These are phyloP conservation scores for Condylostylus longicornis DNA, from an alignment of 1,140 invertebrate species.

Conservation along the genomic window DNA sequence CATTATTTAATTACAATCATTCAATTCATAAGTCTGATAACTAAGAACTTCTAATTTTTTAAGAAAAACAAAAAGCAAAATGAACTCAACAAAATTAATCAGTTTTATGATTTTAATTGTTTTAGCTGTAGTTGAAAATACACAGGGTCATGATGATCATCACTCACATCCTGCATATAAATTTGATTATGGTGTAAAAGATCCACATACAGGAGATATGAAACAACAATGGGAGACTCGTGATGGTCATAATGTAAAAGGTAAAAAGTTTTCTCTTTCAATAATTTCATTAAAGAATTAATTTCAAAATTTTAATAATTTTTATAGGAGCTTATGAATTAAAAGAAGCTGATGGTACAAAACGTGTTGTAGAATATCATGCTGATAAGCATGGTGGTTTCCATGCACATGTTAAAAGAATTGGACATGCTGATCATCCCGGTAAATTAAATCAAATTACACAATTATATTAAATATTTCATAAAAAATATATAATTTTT, in stretches of 20 bases:
- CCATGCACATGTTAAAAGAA: slow-evolving; percentile 35
- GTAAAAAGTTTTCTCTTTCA: slow-evolving; percentile 17
- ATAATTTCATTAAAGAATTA: too few relatives aligned
- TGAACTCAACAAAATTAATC: too few relatives aligned
- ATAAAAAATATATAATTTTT: too few relatives aligned
- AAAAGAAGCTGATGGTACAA: slow-evolving; percentile 39
- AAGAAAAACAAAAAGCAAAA: too few relatives aligned
- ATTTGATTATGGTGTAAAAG: slow-evolving; percentile 37
- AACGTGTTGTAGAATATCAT: slow-evolving; percentile 38
- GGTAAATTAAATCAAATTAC: neutral
- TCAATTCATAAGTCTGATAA: too few relatives aligned
- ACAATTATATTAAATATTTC: too few relatives aligned
- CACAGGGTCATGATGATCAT: slow-evolving; percentile 18
- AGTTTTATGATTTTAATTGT: too few relatives aligned
- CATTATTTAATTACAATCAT: too few relatives aligned
- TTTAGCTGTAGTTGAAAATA: slow-evolving; percentile 29
- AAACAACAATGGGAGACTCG: slow-evolving; percentile 47
- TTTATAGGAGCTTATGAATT: slow-evolving; percentile 34
- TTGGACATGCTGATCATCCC: slow-evolving; percentile 30
- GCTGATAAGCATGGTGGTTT: slow-evolving; percentile 34
- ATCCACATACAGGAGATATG: slow-evolving; percentile 47
- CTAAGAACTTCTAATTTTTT: too few relatives aligned
- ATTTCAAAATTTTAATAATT: neutral
- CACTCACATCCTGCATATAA: slow-evolving; percentile 33
- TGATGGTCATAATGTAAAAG: slow-evolving; percentile 44